Conservation (phyloP, 2,113 vertebrate species). For the Loxodonta africana region DNA sequence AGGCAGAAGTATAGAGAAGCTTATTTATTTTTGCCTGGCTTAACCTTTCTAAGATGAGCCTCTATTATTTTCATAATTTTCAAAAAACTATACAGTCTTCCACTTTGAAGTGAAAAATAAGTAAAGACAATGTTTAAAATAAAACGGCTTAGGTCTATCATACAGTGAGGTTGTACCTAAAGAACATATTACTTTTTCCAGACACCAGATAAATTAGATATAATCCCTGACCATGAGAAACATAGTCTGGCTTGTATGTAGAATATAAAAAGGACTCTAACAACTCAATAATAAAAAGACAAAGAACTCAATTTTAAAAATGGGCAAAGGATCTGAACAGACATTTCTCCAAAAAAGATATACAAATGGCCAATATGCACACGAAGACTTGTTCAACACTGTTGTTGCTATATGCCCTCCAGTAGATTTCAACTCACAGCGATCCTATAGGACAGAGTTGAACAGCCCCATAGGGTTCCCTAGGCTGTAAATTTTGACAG, state of each 20-base stretch:
- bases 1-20: not conserved
- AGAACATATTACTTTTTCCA: not conserved
- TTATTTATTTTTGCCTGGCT: conserved; percentile 27
- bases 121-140: conserved; percentile 45
- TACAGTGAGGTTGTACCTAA: not conserved
- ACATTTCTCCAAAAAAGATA: not conserved
- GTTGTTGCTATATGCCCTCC: no score
- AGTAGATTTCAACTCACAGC: no score
- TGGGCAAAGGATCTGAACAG: not conserved
- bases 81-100: conserved; percentile 17
- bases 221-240: conserved; percentile 19
- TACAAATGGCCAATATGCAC: no score
- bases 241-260: not conserved
- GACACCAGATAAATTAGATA: conserved; percentile 9
- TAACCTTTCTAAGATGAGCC: conserved; percentile 47
- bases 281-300: not conserved
- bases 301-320: not conserved
- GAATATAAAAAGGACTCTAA: not conserved
- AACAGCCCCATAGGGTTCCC: no score
- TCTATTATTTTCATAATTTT: conserved; percentile 44
- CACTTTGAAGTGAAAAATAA: conserved; percentile 48
- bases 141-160: not conserved
- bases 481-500: no score
- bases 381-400: no score
- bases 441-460: no score